A percentile compares a stretch with the other conserved stretches of the same genome.
Conservation (phyloP, 1,140 invertebrate genomes). For the Gryon sp. region DNA sequence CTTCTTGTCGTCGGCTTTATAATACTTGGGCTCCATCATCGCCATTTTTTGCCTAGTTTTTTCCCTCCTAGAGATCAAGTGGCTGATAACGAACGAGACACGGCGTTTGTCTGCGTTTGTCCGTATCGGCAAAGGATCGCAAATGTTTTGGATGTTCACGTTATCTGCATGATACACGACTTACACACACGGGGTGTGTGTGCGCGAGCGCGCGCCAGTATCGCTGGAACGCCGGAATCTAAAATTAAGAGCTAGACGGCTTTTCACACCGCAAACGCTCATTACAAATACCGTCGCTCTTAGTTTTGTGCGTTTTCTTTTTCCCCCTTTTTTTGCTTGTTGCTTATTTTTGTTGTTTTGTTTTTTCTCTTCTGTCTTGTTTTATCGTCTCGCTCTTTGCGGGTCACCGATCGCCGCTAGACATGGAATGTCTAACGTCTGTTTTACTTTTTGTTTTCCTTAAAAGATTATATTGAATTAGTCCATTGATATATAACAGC, state of each 20-base stretch:
- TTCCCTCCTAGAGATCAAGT: conserved; percentile 1
- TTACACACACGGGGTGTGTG: conserved; percentile 3
- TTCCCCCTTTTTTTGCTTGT: conserved; percentile 19
- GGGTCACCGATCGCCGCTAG: conserved; percentile 36
- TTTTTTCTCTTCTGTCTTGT: conserved; percentile 36
- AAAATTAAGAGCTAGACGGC: conserved; percentile 66
- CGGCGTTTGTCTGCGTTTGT: conserved; percentile 26
- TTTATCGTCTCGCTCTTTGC: conserved; percentile 24
- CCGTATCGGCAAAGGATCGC: conserved; percentile 15
- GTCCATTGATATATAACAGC: too few relatives aligned
- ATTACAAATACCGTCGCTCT: conserved; percentile 52
- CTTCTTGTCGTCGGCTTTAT: not conserved
- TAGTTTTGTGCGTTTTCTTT: conserved; percentile 35
- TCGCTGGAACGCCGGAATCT: conserved; percentile 55
- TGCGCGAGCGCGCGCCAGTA: conserved; percentile 1
- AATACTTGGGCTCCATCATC: not conserved
- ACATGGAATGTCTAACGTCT: conserved; percentile 31
- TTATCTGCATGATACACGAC: conserved; percentile 21
- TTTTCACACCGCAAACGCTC: conserved; percentile 57
- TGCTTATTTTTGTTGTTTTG: conserved; percentile 43
- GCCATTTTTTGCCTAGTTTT: conserved; percentile 7
- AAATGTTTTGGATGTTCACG: conserved; percentile 27
- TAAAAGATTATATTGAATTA: not conserved
- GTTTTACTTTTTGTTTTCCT: conserved; percentile 21
- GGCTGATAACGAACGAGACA: conserved; percentile 6